Evolutionary conservation across 2,113 vertebrate genomes (phyloP).

Genomic region (Carettochelys insculpta): DNA sequence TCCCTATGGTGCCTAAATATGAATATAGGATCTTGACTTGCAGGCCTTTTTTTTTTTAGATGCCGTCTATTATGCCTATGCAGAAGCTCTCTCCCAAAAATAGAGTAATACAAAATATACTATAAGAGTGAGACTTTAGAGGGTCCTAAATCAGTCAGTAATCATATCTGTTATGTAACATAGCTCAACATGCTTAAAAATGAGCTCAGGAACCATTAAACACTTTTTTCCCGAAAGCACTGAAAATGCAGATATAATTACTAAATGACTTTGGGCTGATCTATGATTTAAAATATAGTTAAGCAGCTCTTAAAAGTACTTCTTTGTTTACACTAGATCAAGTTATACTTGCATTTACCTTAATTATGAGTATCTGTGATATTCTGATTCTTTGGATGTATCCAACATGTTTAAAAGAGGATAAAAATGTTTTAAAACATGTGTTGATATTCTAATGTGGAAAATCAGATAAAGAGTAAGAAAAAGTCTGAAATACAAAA

Average conservation of each 20-base stretch:
- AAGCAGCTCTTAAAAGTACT: conserved; percentile 68
- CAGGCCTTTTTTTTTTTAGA: not conserved
- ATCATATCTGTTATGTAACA: conserved; percentile 29
- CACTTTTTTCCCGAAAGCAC: conserved; percentile 50
- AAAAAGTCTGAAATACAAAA: not conserved
- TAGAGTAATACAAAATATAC: conserved; percentile 30
- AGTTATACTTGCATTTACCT: conserved; percentile 50
- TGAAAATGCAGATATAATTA: conserved; percentile 56
- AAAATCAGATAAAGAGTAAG: not conserved
- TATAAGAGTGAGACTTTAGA: conserved; percentile 17
- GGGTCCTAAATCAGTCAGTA: conserved; percentile 43
- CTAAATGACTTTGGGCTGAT: conserved; percentile 57
- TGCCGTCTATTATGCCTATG: not conserved
- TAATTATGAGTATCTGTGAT: not conserved
- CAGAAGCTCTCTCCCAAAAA: not conserved
- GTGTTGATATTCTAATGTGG: not conserved
- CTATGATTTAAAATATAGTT: conserved; percentile 61
- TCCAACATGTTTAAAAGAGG: not conserved
- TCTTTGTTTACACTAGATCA: conserved; percentile 64
- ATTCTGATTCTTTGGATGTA: not conserved
- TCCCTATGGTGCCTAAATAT: not conserved
- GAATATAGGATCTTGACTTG: not conserved
- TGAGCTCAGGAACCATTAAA: conserved; percentile 69
- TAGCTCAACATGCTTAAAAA: conserved; percentile 59
- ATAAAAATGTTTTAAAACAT: not conserved